Conservation (phyloP, 2,113 vertebrate species). For the Salminus brasiliensis region DNA sequence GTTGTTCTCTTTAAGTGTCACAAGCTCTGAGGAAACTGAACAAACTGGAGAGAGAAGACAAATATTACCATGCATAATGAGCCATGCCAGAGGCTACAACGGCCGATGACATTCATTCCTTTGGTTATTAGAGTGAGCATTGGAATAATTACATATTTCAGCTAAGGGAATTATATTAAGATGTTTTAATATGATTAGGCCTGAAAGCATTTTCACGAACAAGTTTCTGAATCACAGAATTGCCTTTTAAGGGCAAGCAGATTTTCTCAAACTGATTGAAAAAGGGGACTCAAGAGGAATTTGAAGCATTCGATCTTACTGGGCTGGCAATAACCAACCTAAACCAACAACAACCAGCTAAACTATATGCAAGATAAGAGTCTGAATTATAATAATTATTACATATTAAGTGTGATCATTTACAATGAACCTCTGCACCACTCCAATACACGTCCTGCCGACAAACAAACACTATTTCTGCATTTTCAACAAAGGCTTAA, state of each 20-base stretch:
- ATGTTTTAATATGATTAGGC: too few relatives aligned
- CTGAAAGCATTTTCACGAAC: neutral
- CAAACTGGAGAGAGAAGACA: conserved; percentile 66
- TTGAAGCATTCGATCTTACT: neutral
- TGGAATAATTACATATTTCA: too few relatives aligned
- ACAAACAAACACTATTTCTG: neutral
- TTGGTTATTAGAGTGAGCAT: neutral
- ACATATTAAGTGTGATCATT: neutral
- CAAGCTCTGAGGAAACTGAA: conserved; percentile 64
- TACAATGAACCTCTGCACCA: neutral
- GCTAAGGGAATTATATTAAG: too few relatives aligned
- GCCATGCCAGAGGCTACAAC: neutral
- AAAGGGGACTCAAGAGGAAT: neutral
- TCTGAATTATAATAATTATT: neutral
- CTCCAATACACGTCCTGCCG: neutral
- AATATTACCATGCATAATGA: conserved; percentile 32
- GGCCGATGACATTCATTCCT: neutral
- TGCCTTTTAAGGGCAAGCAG: neutral
- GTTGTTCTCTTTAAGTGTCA: conserved; percentile 72
- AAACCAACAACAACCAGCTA: neutral
- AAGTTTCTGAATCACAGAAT: neutral
- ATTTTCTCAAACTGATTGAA: neutral
- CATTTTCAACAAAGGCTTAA: neutral
- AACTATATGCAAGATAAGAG: neutral
- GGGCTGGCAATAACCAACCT: neutral